Evolutionary conservation across 2,113 vertebrate genomes (phyloP).

Genomic region (Trichomycterus rosablanca): DNA sequence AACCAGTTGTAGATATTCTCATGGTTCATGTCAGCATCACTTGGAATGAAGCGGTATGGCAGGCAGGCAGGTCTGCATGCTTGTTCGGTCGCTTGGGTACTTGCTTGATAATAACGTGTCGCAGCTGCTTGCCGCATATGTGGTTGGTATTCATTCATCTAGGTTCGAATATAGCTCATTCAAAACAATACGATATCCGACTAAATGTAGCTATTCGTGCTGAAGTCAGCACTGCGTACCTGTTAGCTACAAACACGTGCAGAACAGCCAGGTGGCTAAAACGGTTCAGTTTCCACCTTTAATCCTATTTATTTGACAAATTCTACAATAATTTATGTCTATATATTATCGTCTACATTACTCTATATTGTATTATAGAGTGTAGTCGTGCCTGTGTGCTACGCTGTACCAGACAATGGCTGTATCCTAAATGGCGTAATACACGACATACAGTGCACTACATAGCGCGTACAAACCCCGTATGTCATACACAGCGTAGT

Average conservation of each 20-base stretch:
- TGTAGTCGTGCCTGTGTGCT: too few relatives aligned
- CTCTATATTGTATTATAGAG: neutral
- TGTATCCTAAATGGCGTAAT: too few relatives aligned
- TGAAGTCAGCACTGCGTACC: constrained; percentile 2
- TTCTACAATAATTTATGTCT: neutral
- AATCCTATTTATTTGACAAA: neutral
- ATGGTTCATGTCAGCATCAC: constrained; percentile 1
- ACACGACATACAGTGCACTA: too few relatives aligned
- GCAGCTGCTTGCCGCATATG: neutral
- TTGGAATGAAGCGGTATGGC: neutral
- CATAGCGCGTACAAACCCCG: too few relatives aligned
- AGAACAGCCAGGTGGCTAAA: neutral
- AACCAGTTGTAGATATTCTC: neutral
- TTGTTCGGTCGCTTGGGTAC: neutral
- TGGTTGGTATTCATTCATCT: too few relatives aligned
- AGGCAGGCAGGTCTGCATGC: neutral
- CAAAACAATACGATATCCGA: too few relatives aligned
- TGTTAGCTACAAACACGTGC: neutral
- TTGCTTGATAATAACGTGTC: neutral
- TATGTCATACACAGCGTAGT: too few relatives aligned
- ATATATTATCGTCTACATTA: neutral
- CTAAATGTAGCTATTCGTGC: too few relatives aligned
- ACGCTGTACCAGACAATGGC: too few relatives aligned
- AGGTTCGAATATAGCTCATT: too few relatives aligned
- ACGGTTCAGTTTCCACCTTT: neutral